phyloP scores from a whole-genome alignment of 2,797 vertebrate species.

The Spondyliosoma cantharus region DNA sequence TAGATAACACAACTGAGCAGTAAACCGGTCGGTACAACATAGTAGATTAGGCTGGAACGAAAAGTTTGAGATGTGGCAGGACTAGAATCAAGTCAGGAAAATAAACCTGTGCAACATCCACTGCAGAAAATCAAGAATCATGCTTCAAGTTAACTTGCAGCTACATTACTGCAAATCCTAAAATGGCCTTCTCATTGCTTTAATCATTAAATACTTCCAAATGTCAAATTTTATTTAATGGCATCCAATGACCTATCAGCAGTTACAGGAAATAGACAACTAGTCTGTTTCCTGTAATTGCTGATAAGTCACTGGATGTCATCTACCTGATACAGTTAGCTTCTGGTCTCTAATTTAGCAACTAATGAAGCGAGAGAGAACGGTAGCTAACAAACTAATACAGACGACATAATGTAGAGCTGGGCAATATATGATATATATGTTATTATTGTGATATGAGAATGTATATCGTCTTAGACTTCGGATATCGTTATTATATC shows the following conservation, averaged over 20 bases:
- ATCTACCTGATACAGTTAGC: conserved; percentile 8
- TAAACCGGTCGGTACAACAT: conserved; percentile 46
- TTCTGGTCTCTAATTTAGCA: conserved; percentile 6
- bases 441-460: too few relatives aligned
- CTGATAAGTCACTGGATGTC: conserved; percentile 6
- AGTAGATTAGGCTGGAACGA: conserved; percentile 24
- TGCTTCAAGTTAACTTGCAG: neutral
- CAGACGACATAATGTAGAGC: neutral
- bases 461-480: too few relatives aligned
- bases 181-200: neutral
- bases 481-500: too few relatives aligned
- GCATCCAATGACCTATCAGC: neutral
- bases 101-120: conserved; percentile 8
- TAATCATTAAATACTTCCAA: conserved; percentile 9
- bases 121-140: conserved; percentile 12
- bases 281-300: neutral
- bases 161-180: neutral
- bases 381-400: neutral
- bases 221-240: conserved; percentile 16
- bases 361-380: neutral
- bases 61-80: conserved; percentile 28
- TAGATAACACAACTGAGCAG: conserved; percentile 37
- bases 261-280: neutral
- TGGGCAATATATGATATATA: too few relatives aligned
- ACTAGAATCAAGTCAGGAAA: conserved; percentile 27